These are phyloP conservation scores for Hydrophis major DNA, from an alignment of 2,797 vertebrate species.

Conservation along the genomic window DNA sequence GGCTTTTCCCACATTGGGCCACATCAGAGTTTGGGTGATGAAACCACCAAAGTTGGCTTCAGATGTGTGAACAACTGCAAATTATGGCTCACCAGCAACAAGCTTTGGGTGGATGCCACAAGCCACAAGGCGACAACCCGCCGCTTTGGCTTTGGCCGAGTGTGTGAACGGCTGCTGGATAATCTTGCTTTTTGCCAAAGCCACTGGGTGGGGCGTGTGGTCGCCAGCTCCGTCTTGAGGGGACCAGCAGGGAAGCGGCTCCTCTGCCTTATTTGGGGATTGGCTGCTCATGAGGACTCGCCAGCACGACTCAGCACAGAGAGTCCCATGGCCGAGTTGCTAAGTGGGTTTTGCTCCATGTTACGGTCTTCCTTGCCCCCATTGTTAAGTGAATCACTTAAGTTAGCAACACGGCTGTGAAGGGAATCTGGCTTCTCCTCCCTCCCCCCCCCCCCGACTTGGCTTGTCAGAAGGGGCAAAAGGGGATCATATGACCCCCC, in stretches of 20 bases:
- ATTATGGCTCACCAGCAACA: neutral
- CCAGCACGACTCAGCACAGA: too few relatives aligned
- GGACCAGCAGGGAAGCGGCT: neutral
- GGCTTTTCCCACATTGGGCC: neutral
- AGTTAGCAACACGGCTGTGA: neutral
- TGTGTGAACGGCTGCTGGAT: neutral
- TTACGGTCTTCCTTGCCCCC: neutral
- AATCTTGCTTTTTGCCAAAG: neutral
- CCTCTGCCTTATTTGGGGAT: neutral
- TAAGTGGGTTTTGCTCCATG: neutral
- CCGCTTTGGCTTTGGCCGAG: neutral
- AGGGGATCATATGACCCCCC: neutral
- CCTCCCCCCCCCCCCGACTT: neutral
- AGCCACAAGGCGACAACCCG: neutral
- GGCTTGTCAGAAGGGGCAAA: neutral
- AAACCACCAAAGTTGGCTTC: neutral
- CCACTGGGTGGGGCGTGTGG: neutral
- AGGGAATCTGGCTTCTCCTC: neutral
- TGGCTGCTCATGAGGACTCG: too few relatives aligned
- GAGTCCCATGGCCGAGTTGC: rapidly evolving
- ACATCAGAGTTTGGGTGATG: neutral
- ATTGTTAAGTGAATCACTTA: neutral
- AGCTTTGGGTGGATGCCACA: neutral
- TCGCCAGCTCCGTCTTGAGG: neutral
- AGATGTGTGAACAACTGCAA: neutral